Conservation (phyloP, 2,797 vertebrate genomes). For the Pteropus rufus region DNA sequence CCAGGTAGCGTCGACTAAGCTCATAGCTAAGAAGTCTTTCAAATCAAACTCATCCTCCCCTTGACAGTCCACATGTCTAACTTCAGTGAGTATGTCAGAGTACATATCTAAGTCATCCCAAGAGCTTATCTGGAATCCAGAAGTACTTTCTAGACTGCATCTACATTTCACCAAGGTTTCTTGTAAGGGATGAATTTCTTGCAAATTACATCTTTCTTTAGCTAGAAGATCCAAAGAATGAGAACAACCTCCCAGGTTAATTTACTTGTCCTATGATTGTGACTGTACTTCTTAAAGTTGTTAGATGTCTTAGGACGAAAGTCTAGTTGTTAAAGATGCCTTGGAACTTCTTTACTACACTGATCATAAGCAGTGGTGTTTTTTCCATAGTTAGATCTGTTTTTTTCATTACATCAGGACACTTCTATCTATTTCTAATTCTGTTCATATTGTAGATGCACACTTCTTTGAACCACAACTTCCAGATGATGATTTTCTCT, state of each 20-base stretch:
- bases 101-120: constrained; percentile 76
- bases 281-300: constrained; percentile 93
- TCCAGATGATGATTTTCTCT: constrained; percentile 88
- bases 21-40: constrained; percentile 63
- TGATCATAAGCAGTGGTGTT: constrained; percentile 90
- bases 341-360: constrained; percentile 90
- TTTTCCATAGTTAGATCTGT: constrained; percentile 90
- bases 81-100: constrained; percentile 82
- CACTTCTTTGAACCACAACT: constrained; percentile 91
- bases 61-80: constrained; percentile 76
- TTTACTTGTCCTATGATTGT: constrained; percentile 92
- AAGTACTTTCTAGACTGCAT: constrained; percentile 85
- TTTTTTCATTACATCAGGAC: constrained; percentile 90
- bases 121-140: constrained; percentile 76
- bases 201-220: constrained; percentile 80
- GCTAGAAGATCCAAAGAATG: constrained; percentile 89
- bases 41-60: constrained; percentile 76
- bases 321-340: constrained; percentile 87
- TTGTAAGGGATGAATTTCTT: constrained; percentile 86
- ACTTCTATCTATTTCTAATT: constrained; percentile 88
- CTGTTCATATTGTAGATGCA: constrained; percentile 75
- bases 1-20: constrained; percentile 45
- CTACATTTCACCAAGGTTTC: constrained; percentile 91
- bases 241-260: constrained; percentile 91
- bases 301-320: constrained; percentile 92